Conservation (phyloP, 2,888 invertebrate species). For the Leptopterna dolabrata region DNA sequence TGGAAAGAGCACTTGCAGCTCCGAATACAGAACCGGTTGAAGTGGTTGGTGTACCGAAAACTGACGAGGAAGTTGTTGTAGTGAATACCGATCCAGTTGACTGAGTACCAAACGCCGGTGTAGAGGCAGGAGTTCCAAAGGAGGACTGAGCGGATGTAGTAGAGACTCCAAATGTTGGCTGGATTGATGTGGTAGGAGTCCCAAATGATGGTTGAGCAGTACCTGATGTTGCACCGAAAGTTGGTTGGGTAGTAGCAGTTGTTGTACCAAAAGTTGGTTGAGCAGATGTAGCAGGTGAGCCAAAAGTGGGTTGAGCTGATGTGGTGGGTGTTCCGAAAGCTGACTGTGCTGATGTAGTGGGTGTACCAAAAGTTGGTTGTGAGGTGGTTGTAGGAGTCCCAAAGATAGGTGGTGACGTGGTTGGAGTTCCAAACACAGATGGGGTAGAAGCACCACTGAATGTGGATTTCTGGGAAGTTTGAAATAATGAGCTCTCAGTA, state of each 20-base stretch:
- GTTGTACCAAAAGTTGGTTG: constrained; percentile 11
- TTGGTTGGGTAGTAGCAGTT: neutral
- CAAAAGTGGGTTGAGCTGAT: constrained; percentile 33
- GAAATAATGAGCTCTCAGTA: constrained; percentile 5
- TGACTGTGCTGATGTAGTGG: neutral
- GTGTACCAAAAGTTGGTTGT: constrained; percentile 61
- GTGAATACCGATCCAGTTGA: constrained; percentile 3
- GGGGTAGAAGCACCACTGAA: neutral
- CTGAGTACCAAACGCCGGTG: constrained; percentile 40
- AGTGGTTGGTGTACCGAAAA: constrained; percentile 48
- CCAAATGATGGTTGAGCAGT: neutral
- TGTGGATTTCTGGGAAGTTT: constrained; percentile 19
- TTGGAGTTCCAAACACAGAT: constrained; percentile 56
- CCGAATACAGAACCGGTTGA: constrained; percentile 52
- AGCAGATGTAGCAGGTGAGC: constrained; percentile 12
- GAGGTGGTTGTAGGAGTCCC: constrained; percentile 58
- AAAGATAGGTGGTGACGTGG: constrained; percentile 38
- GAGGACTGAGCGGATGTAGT: constrained; percentile 10
- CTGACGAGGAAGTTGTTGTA: constrained; percentile 49
- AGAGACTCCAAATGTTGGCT: constrained; percentile 5
- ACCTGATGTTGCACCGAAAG: constrained; percentile 4
- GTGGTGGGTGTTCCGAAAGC: constrained; percentile 14
- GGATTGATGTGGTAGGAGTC: neutral
- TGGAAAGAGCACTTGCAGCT: constrained; percentile 52
- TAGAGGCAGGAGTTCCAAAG: constrained; percentile 47